Percentiles rank a stretch among this genome's conserved stretches.
Conservation (phyloP, 2,113 vertebrate genomes). For the Zosterops lateralis region DNA sequence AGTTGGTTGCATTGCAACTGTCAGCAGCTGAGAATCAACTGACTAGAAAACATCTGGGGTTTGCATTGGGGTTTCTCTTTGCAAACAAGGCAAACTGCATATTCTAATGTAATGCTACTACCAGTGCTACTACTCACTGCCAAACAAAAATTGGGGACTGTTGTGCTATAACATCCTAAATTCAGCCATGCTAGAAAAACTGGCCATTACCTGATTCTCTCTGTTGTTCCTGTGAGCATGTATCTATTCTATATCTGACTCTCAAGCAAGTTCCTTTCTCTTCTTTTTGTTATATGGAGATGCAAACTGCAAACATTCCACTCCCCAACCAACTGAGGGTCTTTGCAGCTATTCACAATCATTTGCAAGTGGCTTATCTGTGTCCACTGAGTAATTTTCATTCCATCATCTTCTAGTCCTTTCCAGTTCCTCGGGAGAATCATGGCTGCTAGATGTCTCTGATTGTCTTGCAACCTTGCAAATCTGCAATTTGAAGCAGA, state of each 20-base stretch:
- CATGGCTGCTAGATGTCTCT: background rate
- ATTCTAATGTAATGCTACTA: background rate
- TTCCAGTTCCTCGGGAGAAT: background rate
- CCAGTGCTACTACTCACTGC: background rate
- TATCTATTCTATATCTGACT: background rate
- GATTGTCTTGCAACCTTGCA: background rate
- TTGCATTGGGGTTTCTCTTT: background rate
- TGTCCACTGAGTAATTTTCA: background rate
- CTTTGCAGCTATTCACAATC: background rate
- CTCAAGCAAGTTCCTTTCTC: background rate
- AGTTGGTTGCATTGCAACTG: background rate
- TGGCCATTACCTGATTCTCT: background rate
- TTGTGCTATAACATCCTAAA: background rate
- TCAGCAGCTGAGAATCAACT: background rate
- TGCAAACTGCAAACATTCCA: background rate
- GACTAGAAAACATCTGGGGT: background rate
- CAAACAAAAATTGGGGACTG: background rate
- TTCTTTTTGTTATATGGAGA: background rate
- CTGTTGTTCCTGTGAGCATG: background rate
- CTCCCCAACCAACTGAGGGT: background rate
- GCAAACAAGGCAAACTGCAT: background rate
- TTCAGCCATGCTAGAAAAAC: background rate
- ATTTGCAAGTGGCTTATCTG: background rate
- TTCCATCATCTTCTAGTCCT: background rate
- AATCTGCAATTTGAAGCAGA: slow-evolving; percentile 10